Conservation (phyloP, 2,797 vertebrate genomes). For the Ptychadena robeensis region DNA sequence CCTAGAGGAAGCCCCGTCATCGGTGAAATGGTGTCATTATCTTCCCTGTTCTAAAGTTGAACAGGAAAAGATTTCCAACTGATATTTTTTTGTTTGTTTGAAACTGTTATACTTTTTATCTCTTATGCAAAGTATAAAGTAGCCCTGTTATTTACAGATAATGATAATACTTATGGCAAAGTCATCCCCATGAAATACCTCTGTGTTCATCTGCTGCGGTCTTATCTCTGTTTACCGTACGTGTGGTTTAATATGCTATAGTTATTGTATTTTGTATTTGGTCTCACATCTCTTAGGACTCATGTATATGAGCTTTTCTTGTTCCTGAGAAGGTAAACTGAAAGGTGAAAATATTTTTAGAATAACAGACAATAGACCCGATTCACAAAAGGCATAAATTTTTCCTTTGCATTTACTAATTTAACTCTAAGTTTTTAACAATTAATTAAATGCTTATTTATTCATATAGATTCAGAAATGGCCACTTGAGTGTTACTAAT, state of each 20-base stretch:
- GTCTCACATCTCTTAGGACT: constrained; percentile 38
- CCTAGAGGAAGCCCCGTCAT: constrained; percentile 10
- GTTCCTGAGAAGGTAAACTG: constrained; percentile 19
- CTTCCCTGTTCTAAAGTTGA: constrained; percentile 18
- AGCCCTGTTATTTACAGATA: constrained; percentile 47
- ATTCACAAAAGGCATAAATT: neutral
- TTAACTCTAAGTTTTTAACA: neutral
- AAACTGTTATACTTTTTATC: constrained; percentile 24
- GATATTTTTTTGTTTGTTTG: constrained; percentile 24
- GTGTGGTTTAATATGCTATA: constrained; percentile 40
- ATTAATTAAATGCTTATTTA: neutral
- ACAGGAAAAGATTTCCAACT: neutral
- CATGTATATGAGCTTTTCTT: constrained; percentile 27
- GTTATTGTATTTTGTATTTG: constrained; percentile 50
- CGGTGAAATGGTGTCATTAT: constrained; percentile 24
- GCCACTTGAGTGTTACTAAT: neutral
- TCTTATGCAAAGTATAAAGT: constrained; percentile 13
- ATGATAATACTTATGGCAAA: constrained; percentile 24
- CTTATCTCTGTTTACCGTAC: constrained; percentile 40
- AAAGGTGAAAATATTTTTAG: constrained; percentile 34
- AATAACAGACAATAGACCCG: neutral
- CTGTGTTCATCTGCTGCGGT: constrained; percentile 2
- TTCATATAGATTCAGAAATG: neutral
- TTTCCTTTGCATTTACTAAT: neutral
- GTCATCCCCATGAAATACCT: constrained; percentile 14